Percentiles rank a stretch among this genome's conserved stretches.
phyloP scores from a whole-genome alignment of 2,888 invertebrate genomes.

The Halictus ligatus region DNA sequence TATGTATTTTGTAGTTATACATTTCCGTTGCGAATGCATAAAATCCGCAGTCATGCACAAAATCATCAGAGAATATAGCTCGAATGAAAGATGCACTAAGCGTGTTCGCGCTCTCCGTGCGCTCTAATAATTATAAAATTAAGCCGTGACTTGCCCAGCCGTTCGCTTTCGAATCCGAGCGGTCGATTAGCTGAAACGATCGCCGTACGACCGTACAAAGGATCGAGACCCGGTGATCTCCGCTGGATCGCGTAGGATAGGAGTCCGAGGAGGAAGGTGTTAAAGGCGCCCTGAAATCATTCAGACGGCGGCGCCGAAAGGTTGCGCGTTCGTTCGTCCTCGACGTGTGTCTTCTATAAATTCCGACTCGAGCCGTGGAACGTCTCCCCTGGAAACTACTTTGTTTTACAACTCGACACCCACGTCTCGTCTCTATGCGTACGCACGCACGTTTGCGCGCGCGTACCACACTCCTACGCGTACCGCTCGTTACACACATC shows the following conservation, averaged over 20 bases:
- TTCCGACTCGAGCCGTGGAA: conserved; percentile 57
- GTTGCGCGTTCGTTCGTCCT: conserved; percentile 49
- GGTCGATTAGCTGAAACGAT: not conserved
- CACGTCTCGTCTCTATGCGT: conserved; percentile 71
- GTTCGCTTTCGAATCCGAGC: not conserved
- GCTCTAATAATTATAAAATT: not conserved
- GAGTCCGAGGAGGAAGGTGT: conserved; percentile 11
- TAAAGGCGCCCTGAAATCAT: conserved; percentile 31
- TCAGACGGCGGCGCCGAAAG: conserved; percentile 54
- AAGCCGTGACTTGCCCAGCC: not conserved
- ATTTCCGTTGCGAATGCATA: not conserved
- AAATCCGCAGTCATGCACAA: not conserved
- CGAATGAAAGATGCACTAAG: not conserved
- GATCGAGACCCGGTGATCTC: not conserved
- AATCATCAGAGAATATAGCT: not conserved
- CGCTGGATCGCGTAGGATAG: not conserved
- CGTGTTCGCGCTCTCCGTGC: not conserved
- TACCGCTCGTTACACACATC: conserved; percentile 26
- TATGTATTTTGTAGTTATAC: not conserved
- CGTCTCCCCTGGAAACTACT: conserved; percentile 59
- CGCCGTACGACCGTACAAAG: not conserved
- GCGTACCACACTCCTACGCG: conserved; percentile 33
- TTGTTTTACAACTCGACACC: conserved; percentile 71
- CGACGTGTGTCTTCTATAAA: conserved; percentile 68
- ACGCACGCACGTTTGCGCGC: conserved; percentile 62